phyloP scores from a whole-genome alignment of 1,140 invertebrate genomes.

The Theocolax elegans region DNA sequence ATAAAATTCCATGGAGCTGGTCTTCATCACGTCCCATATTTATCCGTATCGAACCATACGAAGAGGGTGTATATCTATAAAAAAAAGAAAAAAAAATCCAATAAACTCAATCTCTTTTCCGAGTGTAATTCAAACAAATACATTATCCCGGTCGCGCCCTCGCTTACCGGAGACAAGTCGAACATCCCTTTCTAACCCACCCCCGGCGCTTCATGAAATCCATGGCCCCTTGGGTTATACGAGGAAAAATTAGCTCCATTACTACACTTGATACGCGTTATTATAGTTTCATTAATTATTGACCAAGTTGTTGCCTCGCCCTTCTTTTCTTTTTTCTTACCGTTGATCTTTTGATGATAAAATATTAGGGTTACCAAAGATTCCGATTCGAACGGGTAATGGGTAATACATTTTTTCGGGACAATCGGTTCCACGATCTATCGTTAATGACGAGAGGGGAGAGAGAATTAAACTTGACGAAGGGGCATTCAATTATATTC shows the following conservation, averaged over 20 bases:
- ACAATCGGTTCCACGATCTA: conserved; percentile 4
- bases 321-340: conserved; percentile 42
- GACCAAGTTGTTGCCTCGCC: neutral
- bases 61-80: too few relatives aligned
- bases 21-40: neutral
- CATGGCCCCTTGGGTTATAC: neutral
- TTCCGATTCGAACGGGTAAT: conserved; percentile 53
- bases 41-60: neutral
- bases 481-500: too few relatives aligned
- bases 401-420: conserved; percentile 43
- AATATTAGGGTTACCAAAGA: conserved; percentile 65
- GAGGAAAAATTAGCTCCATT: neutral
- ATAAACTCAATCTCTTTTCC: neutral
- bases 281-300: neutral
- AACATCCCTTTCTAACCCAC: too few relatives aligned
- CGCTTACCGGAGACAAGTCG: neutral
- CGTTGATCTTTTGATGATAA: conserved; percentile 54
- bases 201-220: too few relatives aligned
- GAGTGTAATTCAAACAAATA: conserved; percentile 8
- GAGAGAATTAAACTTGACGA: too few relatives aligned
- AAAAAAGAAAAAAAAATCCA: neutral
- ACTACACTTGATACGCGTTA: neutral
- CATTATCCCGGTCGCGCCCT: neutral
- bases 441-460: conserved; percentile 38
- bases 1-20: too few relatives aligned